A percentile compares a stretch with the other conserved stretches of the same genome.
These are phyloP conservation scores for Melanotaenia nigrans DNA, from an alignment of 2,797 vertebrate genomes.

Conservation along the genomic window DNA sequence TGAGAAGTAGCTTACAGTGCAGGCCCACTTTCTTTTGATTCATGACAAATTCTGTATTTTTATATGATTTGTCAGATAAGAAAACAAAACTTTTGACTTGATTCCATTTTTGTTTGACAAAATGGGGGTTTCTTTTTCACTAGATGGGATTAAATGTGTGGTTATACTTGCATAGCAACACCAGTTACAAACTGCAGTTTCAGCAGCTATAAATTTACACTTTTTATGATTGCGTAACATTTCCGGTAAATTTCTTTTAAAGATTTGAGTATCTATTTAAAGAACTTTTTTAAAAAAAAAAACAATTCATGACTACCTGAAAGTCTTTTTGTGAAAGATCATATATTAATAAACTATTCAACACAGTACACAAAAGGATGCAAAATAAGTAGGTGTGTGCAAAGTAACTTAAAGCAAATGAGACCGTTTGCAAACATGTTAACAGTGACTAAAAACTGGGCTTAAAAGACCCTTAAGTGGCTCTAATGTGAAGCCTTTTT, in stretches of 20 bases:
- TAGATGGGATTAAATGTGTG: neutral
- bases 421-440: too few species aligned
- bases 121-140: neutral
- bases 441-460: neutral
- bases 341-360: too few species aligned
- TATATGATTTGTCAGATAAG: neutral
- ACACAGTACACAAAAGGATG: too few species aligned
- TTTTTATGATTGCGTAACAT: neutral
- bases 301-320: too few species aligned
- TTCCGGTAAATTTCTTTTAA: neutral
- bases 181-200: too few species aligned
- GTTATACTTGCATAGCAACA: too few species aligned
- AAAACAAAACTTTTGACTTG: neutral
- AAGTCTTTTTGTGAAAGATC: too few species aligned
- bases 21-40: neutral
- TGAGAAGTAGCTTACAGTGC: neutral
- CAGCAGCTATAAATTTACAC: neutral
- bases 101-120: neutral
- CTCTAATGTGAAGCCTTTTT: neutral
- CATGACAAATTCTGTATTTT: neutral
- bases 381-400: too few species aligned
- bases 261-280: neutral
- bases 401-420: too few species aligned
- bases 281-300: neutral
- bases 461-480: neutral